Evolutionary conservation across 2,797 vertebrate species (phyloP).

Genomic region (Philypnodon macrostomus): DNA sequence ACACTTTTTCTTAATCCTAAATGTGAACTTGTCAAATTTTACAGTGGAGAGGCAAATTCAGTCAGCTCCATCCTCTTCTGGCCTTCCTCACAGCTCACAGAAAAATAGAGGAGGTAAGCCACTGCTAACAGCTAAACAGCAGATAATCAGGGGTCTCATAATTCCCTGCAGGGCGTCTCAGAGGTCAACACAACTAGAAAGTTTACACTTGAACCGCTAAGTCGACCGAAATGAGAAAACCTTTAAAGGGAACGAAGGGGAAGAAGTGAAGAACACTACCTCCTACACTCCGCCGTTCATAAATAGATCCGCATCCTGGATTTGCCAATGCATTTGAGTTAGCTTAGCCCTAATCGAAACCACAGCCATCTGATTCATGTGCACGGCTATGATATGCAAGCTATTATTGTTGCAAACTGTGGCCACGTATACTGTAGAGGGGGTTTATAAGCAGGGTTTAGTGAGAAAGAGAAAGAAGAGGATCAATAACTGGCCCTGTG

Average conservation of each 20-base stretch:
- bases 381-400: constrained; percentile 65
- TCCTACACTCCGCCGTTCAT: constrained; percentile 73
- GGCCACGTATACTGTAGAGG: constrained; percentile 38
- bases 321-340: constrained; percentile 61
- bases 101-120: constrained; percentile 58
- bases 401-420: constrained; percentile 68
- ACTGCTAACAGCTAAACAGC: constrained; percentile 63
- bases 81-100: constrained; percentile 46
- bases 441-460: constrained; percentile 64
- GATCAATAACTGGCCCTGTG: constrained; percentile 80
- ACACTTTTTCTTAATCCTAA: no score
- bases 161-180: constrained; percentile 61
- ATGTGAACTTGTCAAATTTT: no score
- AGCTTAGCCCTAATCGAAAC: constrained; percentile 70
- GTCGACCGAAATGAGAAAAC: constrained; percentile 71
- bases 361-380: constrained; percentile 73
- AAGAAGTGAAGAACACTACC: constrained; percentile 66
- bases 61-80: constrained; percentile 45
- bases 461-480: constrained; percentile 57
- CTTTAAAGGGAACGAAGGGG: constrained; percentile 57
- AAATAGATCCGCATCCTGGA: constrained; percentile 70
- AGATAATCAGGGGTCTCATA: constrained; percentile 62
- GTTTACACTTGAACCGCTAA: constrained; percentile 70
- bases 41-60: constrained; percentile 20
- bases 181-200: constrained; percentile 70